Evolutionary conservation across 2,113 vertebrate species (phyloP).

Genomic region (Rissa tridactyla): DNA sequence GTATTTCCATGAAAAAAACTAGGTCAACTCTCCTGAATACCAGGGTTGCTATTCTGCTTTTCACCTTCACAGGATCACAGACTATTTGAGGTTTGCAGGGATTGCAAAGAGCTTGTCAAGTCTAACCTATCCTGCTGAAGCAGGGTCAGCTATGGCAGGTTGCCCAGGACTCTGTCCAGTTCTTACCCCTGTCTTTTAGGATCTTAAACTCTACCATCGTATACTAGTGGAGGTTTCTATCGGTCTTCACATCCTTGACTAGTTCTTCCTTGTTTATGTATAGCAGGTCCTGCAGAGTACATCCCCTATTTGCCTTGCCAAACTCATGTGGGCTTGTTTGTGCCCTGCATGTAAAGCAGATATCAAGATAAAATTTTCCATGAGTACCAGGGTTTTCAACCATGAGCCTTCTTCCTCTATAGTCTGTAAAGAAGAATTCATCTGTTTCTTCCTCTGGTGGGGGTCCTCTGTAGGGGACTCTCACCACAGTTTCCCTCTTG

Average conservation of each 20-base stretch:
- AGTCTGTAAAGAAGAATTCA: not conserved
- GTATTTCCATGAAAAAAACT: not conserved
- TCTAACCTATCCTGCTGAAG: not conserved
- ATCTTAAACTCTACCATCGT: not conserved
- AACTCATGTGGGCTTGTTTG: not conserved
- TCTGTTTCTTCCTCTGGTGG: not conserved
- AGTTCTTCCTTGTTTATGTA: not conserved
- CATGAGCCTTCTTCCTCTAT: not conserved
- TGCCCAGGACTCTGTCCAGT: not conserved
- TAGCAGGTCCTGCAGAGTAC: not conserved
- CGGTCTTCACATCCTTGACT: not conserved
- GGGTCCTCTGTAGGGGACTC: not conserved
- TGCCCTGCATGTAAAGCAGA: not conserved
- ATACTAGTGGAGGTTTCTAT: not conserved
- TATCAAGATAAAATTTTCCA: not conserved
- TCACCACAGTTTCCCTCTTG: not conserved
- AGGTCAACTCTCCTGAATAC: not conserved
- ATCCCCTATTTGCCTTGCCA: not conserved
- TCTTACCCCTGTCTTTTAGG: not conserved
- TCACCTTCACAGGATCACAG: not conserved
- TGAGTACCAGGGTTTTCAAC: not conserved
- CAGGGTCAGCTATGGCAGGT: rapidly evolving
- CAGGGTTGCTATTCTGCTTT: not conserved
- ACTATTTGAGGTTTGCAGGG: not conserved
- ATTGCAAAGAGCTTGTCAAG: not conserved